A percentile compares a stretch with the other conserved stretches of the same genome.
Conservation (phyloP, 2,797 vertebrate species). For the Halcyon leucocephala region DNA sequence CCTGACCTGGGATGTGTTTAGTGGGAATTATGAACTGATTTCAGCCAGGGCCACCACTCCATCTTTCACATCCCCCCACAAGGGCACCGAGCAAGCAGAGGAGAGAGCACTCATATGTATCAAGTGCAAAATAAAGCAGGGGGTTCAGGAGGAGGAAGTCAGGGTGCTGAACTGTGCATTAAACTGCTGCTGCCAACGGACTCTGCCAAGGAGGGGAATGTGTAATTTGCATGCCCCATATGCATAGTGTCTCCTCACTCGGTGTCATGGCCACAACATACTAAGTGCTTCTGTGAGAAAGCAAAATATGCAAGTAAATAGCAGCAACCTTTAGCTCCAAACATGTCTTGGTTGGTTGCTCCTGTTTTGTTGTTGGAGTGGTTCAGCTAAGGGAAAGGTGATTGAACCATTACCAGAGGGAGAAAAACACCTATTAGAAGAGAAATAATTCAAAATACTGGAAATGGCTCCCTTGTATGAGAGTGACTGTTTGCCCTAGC, state of each 20-base stretch:
- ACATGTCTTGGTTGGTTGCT: not conserved
- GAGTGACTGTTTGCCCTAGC: not conserved
- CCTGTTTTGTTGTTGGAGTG: not conserved
- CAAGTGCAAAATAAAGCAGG: not conserved
- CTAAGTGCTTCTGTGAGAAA: not conserved
- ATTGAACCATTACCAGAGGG: not conserved
- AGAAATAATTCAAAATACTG: not conserved
- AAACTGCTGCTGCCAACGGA: not conserved
- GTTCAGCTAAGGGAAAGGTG: constrained; percentile 19
- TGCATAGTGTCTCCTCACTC: not conserved
- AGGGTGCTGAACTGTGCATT: not conserved
- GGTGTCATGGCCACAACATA: not conserved
- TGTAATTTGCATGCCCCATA: not conserved
- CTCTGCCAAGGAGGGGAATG: not conserved
- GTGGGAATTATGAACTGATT: not conserved
- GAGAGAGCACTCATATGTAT: rapidly evolving
- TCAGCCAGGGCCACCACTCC: rapidly evolving
- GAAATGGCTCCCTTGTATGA: not conserved
- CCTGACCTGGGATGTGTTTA: rapidly evolving
- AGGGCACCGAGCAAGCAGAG: rapidly evolving
- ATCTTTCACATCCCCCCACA: not conserved
- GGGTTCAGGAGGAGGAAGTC: not conserved
- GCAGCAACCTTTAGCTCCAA: not conserved
- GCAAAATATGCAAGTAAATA: not conserved
- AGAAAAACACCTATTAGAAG: not conserved